Percentiles rank a stretch among this genome's conserved stretches.
These are phyloP conservation scores for Psittacus erithacus DNA, from an alignment of 2,113 vertebrate genomes.

Conservation along the genomic window DNA sequence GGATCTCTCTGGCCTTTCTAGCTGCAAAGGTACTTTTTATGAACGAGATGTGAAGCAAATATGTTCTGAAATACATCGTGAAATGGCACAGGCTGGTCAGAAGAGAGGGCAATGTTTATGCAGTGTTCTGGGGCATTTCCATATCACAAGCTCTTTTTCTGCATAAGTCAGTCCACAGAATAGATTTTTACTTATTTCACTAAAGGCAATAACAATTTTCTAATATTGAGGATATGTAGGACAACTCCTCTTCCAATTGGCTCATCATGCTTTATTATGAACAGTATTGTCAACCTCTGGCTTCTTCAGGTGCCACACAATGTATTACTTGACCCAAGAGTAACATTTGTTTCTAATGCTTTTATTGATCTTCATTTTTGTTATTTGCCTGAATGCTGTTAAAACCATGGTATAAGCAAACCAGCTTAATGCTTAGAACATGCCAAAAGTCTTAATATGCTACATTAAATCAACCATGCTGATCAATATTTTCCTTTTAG, in stretches of 20 bases:
- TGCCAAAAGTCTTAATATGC: neutral
- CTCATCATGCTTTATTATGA: conserved; percentile 4
- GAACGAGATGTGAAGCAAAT: neutral
- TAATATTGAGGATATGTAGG: neutral
- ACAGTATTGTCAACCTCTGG: conserved; percentile 41
- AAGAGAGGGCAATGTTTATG: neutral
- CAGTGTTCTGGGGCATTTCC: neutral
- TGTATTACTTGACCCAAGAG: conserved; percentile 6
- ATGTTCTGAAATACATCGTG: neutral
- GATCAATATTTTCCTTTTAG: conserved; percentile 43
- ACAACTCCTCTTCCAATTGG: neutral
- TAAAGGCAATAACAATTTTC: neutral
- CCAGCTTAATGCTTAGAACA: neutral
- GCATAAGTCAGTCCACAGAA: neutral
- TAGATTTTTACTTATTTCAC: neutral
- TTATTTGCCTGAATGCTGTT: conserved; percentile 47
- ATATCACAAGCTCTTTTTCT: neutral
- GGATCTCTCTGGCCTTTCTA: neutral
- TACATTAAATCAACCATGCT: neutral
- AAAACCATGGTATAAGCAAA: conserved; percentile 13
- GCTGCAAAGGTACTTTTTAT: neutral
- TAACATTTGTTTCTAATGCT: conserved; percentile 58
- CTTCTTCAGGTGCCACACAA: conserved; percentile 40
- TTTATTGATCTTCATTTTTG: conserved; percentile 58
- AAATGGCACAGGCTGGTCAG: neutral